A percentile compares a stretch with the other conserved stretches of the same genome.
These are phyloP conservation scores for Naja naja DNA, from an alignment of 2,113 vertebrate genomes.

Conservation along the genomic window DNA sequence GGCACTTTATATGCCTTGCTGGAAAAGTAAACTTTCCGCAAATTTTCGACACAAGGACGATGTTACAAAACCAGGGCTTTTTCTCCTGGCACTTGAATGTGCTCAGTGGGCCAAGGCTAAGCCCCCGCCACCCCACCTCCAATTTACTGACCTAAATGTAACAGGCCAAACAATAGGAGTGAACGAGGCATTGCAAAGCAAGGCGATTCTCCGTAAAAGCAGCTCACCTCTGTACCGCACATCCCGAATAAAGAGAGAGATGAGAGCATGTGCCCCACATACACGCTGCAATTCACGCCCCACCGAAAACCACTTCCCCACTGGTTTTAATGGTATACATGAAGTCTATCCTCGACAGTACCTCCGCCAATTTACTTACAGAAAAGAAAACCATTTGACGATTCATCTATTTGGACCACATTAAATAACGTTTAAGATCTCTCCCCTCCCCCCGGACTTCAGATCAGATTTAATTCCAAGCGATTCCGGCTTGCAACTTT, in stretches of 20 bases:
- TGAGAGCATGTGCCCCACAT: neutral
- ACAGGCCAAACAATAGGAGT: neutral
- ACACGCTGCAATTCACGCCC: neutral
- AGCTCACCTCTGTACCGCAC: conserved; percentile 31
- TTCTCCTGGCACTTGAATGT: neutral
- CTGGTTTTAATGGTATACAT: neutral
- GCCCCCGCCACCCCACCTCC: neutral
- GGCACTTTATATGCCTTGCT: conserved; percentile 56
- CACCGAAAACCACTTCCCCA: neutral
- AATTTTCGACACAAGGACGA: conserved; percentile 29
- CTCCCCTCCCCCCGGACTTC: neutral
- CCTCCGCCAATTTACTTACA: neutral
- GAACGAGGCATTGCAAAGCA: neutral
- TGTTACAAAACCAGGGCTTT: neutral
- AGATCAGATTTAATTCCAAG: neutral
- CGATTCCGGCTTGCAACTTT: neutral
- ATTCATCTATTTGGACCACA: neutral
- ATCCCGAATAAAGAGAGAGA: neutral
- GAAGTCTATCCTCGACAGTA: neutral
- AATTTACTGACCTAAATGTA: conserved; percentile 19
- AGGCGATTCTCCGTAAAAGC: conserved; percentile 4
- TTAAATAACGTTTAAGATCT: neutral
- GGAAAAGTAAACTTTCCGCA: neutral
- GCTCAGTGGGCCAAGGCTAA: neutral
- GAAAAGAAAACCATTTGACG: neutral